Percentiles rank a stretch among this genome's conserved stretches.
phyloP scores from a whole-genome alignment of 1,140 invertebrate species.

The Calosoma granatense region DNA sequence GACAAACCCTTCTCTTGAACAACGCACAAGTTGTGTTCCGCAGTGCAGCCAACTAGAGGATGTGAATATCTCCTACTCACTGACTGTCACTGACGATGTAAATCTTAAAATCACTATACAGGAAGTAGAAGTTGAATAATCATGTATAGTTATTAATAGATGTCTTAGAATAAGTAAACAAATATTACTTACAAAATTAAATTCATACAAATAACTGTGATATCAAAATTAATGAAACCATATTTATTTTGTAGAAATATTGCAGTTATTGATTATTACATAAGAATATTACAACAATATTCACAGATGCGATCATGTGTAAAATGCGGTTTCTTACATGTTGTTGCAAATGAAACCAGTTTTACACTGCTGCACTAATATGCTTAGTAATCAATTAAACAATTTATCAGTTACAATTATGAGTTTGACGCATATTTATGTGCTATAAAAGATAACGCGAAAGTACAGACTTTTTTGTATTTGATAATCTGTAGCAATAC shows the following conservation, averaged over 20 bases:
- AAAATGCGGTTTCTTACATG: slow-evolving; percentile 5
- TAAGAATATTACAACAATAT: not conserved
- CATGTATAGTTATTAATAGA: no score
- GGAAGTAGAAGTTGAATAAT: no score
- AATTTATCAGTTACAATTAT: no score
- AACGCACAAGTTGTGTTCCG: not conserved
- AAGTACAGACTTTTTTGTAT: no score
- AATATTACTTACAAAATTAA: not conserved
- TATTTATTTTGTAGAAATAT: not conserved
- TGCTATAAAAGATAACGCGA: no score
- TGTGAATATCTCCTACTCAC: not conserved
- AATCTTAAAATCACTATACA: no score
- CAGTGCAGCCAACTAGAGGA: not conserved
- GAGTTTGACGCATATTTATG: no score
- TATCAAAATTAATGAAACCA: no score
- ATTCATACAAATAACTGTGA: not conserved
- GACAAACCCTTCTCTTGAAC: not conserved
- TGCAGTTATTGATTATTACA: not conserved
- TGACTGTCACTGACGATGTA: no score
- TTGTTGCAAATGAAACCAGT: not conserved
- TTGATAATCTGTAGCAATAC: no score
- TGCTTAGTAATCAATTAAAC: no score
- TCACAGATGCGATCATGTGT: not conserved
- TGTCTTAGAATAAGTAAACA: not conserved
- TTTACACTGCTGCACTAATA: not conserved